These are phyloP conservation scores for Coptotermes formosanus DNA, from an alignment of 1,140 invertebrate genomes.

Conservation along the genomic window DNA sequence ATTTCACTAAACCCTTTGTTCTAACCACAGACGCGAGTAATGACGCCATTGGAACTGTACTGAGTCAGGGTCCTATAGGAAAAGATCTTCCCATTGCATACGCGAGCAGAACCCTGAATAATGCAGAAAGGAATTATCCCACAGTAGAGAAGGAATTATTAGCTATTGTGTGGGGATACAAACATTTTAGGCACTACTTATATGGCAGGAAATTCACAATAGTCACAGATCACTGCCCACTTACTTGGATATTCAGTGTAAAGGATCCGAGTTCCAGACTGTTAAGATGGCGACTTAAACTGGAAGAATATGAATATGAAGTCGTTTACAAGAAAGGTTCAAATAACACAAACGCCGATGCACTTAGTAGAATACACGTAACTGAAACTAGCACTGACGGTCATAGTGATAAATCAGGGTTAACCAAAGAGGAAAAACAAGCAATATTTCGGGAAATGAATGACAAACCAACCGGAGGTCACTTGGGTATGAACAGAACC, in stretches of 20 bases:
- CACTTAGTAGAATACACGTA: constrained; percentile 34
- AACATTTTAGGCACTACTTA: constrained; percentile 50
- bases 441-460: constrained; percentile 23
- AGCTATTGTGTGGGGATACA: constrained; percentile 51
- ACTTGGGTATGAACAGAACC: constrained; percentile 23
- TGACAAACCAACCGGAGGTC: constrained; percentile 22
- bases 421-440: background rate
- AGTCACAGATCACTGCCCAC: constrained; percentile 53
- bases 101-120: constrained; percentile 42
- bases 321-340: constrained; percentile 47
- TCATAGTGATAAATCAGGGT: background rate
- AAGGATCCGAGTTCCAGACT: constrained; percentile 51
- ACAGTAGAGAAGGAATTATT: constrained; percentile 54
- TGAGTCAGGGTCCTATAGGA: constrained; percentile 34
- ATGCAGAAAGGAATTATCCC: constrained; percentile 44
- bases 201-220: constrained; percentile 50
- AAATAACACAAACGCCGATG: constrained; percentile 44
- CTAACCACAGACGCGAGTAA: constrained; percentile 32
- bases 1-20: constrained; percentile 18
- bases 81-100: constrained; percentile 39
- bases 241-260: constrained; percentile 49
- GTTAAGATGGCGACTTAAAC: constrained; percentile 50
- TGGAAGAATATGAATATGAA: constrained; percentile 51
- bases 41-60: constrained; percentile 33
- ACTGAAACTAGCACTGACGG: no score